These are phyloP conservation scores for Tethya wilhelma DNA, from an alignment of 37 sponge, comb jelly and placozoan species.

Conservation along the genomic window DNA sequence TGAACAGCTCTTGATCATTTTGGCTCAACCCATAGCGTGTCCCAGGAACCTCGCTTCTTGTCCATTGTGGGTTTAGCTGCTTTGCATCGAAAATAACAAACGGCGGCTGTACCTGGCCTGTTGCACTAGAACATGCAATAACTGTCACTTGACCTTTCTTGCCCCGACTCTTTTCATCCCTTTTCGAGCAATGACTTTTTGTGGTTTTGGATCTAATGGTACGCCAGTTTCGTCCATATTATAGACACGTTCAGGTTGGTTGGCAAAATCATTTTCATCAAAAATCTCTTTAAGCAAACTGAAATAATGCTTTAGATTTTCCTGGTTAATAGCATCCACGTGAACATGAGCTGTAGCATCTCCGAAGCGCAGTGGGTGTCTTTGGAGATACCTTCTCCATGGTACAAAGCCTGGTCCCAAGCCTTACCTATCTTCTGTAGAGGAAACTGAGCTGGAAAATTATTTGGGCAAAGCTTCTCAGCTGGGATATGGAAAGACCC, in stretches of 20 bases:
- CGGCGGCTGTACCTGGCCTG: conserved; percentile 10
- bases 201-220: conserved; percentile 10
- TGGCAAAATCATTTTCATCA: conserved; percentile 25
- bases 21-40: too few species aligned
- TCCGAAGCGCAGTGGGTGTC: neutral
- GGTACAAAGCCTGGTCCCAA: too few species aligned
- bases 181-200: conserved; percentile 17
- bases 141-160: conserved; percentile 22
- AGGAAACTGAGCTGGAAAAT: too few species aligned
- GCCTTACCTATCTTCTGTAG: too few species aligned
- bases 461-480: too few species aligned
- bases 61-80: conserved; percentile 7
- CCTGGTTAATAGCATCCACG: conserved; percentile 12
- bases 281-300: neutral
- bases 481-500: too few species aligned
- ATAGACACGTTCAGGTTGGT: neutral
- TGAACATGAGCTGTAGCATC: conserved; percentile 9
- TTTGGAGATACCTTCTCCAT: too few species aligned
- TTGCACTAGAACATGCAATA: conserved; percentile 21
- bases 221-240: conserved; percentile 32
- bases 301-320: conserved; percentile 10
- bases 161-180: conserved; percentile 19
- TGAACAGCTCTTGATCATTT: too few species aligned
- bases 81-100: conserved; percentile 23
- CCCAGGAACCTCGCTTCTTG: too few species aligned